Conservation (phyloP, 2,888 invertebrate species). For the Polyommatus icarus region DNA sequence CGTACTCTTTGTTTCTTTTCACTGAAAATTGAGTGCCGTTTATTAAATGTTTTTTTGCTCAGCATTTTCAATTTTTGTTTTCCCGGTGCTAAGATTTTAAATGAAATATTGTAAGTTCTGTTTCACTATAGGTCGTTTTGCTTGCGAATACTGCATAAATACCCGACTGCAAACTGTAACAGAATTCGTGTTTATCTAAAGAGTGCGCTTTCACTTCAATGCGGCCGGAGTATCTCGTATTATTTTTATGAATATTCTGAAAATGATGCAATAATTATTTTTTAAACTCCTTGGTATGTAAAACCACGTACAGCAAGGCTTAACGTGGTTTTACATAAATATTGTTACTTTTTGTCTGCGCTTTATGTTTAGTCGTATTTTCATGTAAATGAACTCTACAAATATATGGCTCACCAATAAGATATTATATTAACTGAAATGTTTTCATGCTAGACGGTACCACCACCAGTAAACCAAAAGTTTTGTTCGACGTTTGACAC, state of each 20-base stretch:
- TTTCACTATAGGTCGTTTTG: background rate
- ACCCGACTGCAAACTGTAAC: constrained; percentile 8
- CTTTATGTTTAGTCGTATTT: background rate
- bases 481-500: no score
- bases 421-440: no score
- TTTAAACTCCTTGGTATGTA: background rate
- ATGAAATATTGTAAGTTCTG: background rate
- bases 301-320: background rate
- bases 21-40: constrained; percentile 16
- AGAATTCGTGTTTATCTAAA: constrained; percentile 1
- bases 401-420: no score
- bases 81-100: background rate
- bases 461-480: no score
- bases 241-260: background rate
- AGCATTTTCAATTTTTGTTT: constrained; percentile 16
- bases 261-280: background rate
- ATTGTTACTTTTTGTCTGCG: background rate
- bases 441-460: no score
- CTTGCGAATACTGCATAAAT: constrained; percentile 13
- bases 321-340: no score
- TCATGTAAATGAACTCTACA: background rate
- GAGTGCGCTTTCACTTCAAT: background rate
- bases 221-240: background rate
- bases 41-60: constrained; percentile 15
- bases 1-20: constrained; percentile 25